Percentiles rank a stretch among this genome's conserved stretches.
Evolutionary conservation across 2,113 vertebrate genomes (phyloP).

Genomic region (Aspidoscelis tigris): DNA sequence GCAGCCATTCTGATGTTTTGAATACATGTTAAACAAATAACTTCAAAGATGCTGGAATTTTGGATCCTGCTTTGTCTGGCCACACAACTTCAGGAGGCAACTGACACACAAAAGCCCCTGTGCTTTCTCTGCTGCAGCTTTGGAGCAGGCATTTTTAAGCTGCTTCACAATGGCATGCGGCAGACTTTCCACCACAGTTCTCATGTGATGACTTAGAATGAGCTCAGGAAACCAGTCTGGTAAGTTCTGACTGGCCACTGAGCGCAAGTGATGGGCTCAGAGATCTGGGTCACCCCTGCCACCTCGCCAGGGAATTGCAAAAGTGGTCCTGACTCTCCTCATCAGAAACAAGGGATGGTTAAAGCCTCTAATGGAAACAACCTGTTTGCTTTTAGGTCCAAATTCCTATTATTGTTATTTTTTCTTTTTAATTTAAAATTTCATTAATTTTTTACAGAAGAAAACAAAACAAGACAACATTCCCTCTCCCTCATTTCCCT

Average conservation of each 20-base stretch:
- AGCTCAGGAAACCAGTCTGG: neutral
- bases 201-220: neutral
- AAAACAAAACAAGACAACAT: too few relatives aligned
- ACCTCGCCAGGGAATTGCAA: neutral
- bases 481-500: too few relatives aligned
- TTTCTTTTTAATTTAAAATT: too few relatives aligned
- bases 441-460: too few relatives aligned
- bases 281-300: neutral
- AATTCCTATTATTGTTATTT: too few relatives aligned
- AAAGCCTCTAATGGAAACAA: neutral
- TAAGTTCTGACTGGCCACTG: neutral
- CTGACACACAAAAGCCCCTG: neutral
- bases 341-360: neutral
- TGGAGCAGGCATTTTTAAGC: neutral
- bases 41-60: slow-evolving; percentile 21
- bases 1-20: slow-evolving; percentile 28
- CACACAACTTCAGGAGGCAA: slow-evolving; percentile 17
- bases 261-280: neutral
- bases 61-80: neutral
- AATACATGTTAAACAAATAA: slow-evolving; percentile 2
- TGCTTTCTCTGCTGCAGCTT: neutral
- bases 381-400: neutral
- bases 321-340: too few relatives aligned
- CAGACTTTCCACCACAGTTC: neutral
- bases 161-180: neutral